A percentile compares a stretch with the other conserved stretches of the same genome.
Evolutionary conservation across 2,113 vertebrate species (phyloP).

Genomic region (Deroptyus accipitrinus): DNA sequence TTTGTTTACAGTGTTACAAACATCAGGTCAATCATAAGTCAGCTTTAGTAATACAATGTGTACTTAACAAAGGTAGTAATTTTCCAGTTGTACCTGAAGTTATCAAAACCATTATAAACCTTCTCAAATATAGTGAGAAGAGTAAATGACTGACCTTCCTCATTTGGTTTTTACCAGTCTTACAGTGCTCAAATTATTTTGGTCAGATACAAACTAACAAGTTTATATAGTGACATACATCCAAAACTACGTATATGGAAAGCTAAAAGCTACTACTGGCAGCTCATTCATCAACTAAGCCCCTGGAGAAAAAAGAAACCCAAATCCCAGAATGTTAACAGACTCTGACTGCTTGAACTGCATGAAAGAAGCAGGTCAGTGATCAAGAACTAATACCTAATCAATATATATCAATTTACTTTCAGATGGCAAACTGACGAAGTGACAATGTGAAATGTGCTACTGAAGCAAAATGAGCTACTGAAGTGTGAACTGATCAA

Average conservation of each 20-base stretch:
- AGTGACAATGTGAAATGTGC: accelerated
- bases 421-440: neutral
- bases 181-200: neutral
- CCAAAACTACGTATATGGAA: neutral
- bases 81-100: neutral
- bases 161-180: neutral
- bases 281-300: neutral
- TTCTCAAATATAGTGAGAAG: neutral
- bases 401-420: neutral
- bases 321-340: neutral
- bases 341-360: neutral
- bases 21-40: neutral
- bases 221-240: neutral
- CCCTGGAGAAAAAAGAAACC: neutral
- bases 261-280: neutral
- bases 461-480: neutral
- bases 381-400: neutral
- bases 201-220: neutral
- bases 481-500: neutral
- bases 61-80: neutral
- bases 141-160: neutral
- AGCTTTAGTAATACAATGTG: neutral
- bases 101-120: neutral
- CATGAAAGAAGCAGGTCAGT: neutral
- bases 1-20: neutral